phyloP scores from a whole-genome alignment of 2,797 vertebrate genomes.

The Propithecus perrieri region DNA sequence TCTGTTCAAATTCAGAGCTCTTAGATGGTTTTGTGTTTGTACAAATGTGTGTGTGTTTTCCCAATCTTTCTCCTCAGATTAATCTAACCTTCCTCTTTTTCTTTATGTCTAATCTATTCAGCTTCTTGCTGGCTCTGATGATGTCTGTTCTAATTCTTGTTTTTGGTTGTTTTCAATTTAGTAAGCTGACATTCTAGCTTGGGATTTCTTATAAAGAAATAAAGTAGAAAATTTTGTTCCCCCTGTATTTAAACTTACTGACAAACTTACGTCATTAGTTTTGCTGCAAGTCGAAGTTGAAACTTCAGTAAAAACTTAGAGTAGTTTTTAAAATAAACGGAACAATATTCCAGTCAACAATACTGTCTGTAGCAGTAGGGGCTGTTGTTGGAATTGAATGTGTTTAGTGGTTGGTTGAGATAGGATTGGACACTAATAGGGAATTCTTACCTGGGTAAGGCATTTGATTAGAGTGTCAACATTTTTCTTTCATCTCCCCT shows the following conservation, averaged over 20 bases:
- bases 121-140: not conserved
- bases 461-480: slow-evolving; percentile 13
- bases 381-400: not conserved
- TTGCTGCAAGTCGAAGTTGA: not conserved
- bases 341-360: not conserved
- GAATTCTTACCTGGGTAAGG: not conserved
- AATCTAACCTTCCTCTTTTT: not conserved
- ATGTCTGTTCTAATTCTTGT: not conserved
- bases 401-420: not conserved
- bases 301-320: not conserved
- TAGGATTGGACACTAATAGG: not conserved
- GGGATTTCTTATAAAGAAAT: not conserved
- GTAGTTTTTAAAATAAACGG: not conserved
- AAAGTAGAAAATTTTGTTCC: not conserved
- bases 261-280: not conserved
- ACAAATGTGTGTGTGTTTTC: not conserved
- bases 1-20: not conserved
- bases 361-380: not conserved
- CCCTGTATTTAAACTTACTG: not conserved
- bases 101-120: not conserved
- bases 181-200: not conserved
- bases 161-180: not conserved
- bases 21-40: not conserved
- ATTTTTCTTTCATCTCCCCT: not conserved
- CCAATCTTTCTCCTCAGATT: not conserved